Evolutionary conservation across 2,888 invertebrate genomes (phyloP), one percentile per base, ranked within the genome.

Genomic region (Lycophotia porphyrea): DNA sequence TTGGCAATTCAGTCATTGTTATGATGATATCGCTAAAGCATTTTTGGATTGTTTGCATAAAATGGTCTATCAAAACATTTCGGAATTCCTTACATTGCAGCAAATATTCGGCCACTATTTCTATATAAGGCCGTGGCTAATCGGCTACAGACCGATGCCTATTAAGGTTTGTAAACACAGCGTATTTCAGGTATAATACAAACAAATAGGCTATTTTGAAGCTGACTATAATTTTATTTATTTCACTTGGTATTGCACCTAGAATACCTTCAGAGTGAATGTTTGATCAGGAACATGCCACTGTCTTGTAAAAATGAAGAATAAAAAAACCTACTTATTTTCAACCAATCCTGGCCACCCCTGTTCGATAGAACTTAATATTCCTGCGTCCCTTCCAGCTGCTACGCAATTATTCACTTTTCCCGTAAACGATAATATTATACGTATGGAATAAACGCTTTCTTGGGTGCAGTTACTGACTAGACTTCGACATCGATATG

Each of bases 401-500:
- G 31, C 5, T 2, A 60, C 15, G 24, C 15, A 68, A 80, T 27
- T 27, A 24, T 71, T 39, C 49, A 71, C 55, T 44, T 72, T 76
- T 81, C 47, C 63, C 65, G 61, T 74, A 31, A 64, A 47, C 18
- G 5, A 66, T n/a, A 49, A 47, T 31, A 31, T 15, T n/a, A 61
- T 11, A 47, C 11, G 9, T 18, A 44, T 36, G 49, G 52, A 64
- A 52, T 61, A 78, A 73, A 64, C 64, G 61, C 44, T 65, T 79
- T 69, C 66, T 61, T 74, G 60, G 34, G n/a, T 67, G 61, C 36
- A 77, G 64, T 67, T 34, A 69, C 63, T 81, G 80, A 81, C 66
- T 80, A 67, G 60, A n/a, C n/a, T n/a, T n/a, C n/a, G n/a, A n/a
- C n/a, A n/a, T n/a, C n/a, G n/a, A n/a, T n/a, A n/a, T n/a, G n/a